Evolutionary conservation across 1,140 invertebrate species (phyloP), one percentile per base, ranked within the genome.

Genomic region (Eumaeus atala): DNA sequence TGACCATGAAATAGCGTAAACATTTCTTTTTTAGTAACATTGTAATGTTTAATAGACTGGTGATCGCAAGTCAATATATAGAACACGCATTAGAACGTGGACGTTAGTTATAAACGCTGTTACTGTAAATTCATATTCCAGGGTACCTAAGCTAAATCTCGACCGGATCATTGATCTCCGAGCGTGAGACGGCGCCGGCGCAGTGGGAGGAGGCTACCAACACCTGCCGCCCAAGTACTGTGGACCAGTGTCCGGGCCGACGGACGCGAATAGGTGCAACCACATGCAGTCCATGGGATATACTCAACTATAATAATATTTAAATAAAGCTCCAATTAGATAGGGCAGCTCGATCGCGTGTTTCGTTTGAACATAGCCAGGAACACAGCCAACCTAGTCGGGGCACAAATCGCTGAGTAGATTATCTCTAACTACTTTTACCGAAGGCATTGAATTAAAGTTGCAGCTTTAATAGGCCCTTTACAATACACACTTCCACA

Each of bases 141-240:
- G 66, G 21, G 21, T 62, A 63, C 62, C 66, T 67, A 69, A 78
- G 77, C 6, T 75, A 84, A 86, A 86, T 86, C 83, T 81, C 74
- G 51, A 67, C 67, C 21, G 21, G 83, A 83, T 71, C 83, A 75
- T 72, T 82, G 83, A 76, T 86, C 83, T 74, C 72, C 9, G 66
- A 74, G 73, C 70, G 72, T 74, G 76, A 71, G 67, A 67, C 70
- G 67, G 75, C 71, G 73, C 77, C 70, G 69, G 68, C 72, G 75
- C 74, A 68, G 74, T 80, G 75, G 82, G 78, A 83, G 83, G 83
- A 83, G 80, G 77, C 78, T 48, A 72, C 60, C 68, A 81, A 83
- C 83, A 86, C 83, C 80, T 86, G 83, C 83, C 83, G 78, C 80
- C 83, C 82, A 80, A 79, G 80, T 75, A 82, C 80, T 81, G 56